These are phyloP conservation scores for Meghimatium bilineatum DNA, from an alignment of 2,888 invertebrate species.

Conservation along the genomic window DNA sequence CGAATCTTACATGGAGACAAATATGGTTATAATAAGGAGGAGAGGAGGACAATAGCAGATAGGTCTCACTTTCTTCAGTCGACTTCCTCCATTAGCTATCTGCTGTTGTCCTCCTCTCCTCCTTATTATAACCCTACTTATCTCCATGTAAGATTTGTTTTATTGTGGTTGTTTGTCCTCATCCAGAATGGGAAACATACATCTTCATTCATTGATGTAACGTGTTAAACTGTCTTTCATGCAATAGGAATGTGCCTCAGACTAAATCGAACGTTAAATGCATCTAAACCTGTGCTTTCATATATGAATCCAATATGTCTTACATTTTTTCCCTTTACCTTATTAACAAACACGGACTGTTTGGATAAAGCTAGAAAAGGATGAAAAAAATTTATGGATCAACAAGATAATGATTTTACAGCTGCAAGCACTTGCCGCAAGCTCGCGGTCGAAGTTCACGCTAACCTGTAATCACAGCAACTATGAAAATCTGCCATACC, in stretches of 20 bases:
- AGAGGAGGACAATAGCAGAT: no score
- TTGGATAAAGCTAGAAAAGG: slow-evolving; percentile 31
- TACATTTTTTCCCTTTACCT: background rate
- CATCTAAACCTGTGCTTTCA: background rate
- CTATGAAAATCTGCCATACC: background rate
- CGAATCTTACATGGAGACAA: no score
- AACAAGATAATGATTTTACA: slow-evolving; percentile 42
- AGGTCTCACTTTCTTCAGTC: no score
- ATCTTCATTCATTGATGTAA: background rate
- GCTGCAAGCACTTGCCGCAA: slow-evolving; percentile 31
- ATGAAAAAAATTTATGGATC: slow-evolving; percentile 32
- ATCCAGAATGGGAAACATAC: background rate
- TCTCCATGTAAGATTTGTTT: no score
- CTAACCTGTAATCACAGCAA: background rate
- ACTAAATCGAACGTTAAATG: slow-evolving; percentile 2
- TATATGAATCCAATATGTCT: slow-evolving; percentile 2
- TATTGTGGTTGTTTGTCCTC: no score
- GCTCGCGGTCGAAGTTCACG: slow-evolving; percentile 30
- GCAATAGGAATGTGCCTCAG: background rate
- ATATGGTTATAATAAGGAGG: no score
- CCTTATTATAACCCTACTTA: no score
- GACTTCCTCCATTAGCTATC: no score
- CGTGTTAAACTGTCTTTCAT: background rate
- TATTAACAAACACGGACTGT: slow-evolving; percentile 37
- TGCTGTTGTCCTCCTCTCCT: no score